Base-by-base conservation (phyloP, 2,888 invertebrate genomes). In the Tiliacea aurago region DNA sequence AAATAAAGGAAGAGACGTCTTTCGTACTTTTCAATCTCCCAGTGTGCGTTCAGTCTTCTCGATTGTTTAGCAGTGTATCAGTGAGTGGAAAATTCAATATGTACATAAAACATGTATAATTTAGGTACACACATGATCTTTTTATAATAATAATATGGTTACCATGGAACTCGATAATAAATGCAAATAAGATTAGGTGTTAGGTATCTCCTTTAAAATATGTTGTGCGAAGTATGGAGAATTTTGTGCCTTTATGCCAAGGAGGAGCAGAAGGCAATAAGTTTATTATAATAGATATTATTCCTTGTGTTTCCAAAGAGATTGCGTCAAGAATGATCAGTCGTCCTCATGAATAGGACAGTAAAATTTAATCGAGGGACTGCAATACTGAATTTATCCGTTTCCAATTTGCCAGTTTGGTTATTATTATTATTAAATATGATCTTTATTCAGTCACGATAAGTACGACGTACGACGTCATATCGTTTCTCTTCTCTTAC, bases 51-150 rank as follows among this genome's bases (percentile, higher is more conserved):
- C 53, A 59, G 9, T 65, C 70, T 80, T 70, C 62, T 41, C 73
- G 69, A 70, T 82, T 84, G 84, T 84, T 85, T 83, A 79, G 77
- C 74, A 74, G 77, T 83, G 70, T 80, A 79, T 87, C 80, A 82
- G 56, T 70, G 70, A 75, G 75, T 68, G 69, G 76, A 82, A 80
- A 80, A 80, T 79, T 87, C 75, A 75, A 73, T 76, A 71, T 74
- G 62, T 75, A 81, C 73, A 71, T 43, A 70, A 69, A 74, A 73
- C 58, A 72, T 69, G 10, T 58, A 65, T 56, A 71, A 58, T 79
- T n/a, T n/a, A n/a, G n/a, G 43, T 78, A 55, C 20, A 43, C 20
- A 53, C 61, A 62, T 41, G 41, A 61, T 61, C 6, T 70, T 68
- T 68, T 64, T 41, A 33, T 56, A 77, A 77, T 68, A 77, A 77